Base-by-base conservation (phyloP, 2,888 invertebrate genomes). In the Spodoptera picta region DNA sequence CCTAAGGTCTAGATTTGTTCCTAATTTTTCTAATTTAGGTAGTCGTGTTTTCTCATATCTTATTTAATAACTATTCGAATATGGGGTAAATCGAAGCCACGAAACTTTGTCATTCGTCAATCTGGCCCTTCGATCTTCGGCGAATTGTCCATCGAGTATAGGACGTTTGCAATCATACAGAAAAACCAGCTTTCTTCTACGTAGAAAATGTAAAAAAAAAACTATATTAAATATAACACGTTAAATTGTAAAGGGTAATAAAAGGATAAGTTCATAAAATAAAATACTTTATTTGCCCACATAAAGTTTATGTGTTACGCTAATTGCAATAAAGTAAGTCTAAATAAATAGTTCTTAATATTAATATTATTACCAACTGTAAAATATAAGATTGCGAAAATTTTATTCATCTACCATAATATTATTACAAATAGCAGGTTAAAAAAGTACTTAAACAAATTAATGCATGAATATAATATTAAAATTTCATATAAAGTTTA, bases 281-380 rank as follows among this genome's bases (percentile, higher is more conserved):
- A 94, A 93, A 93, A 93, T 94, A 93, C 83, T 93, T 93, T 94
- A 94, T 92, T 80, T 92, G 93, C 94, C 87, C 90, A 92, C 89
- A 92, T 91, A 86, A 82, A 83, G 81, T 54, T 86, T 88, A 89
- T 84, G 83, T 84, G 85, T 86, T 83, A 84, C 75, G 80, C 87
- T 92, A 89, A 87, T 83, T 86, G 87, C 86, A 86, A 83, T 88
- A 86, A 82, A 82, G 80, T 86, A 84, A 80, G 75, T 83, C 87
- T 88, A 87, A 84, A 87, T 91, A 92, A 91, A 92, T 92, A 93
- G 83, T 84, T 82, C 87, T 89, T 90, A 87, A 76, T 75, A 80
- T 66, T 87, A 87, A 81, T 81, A 83, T 86, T 85, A 84, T 81
- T 82, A 82, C 84, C 80, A 83, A 83, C 81, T 82, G 81, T 83